Evolutionary conservation across 2,888 invertebrate genomes (phyloP).

Genomic region (Chalcis sispes): DNA sequence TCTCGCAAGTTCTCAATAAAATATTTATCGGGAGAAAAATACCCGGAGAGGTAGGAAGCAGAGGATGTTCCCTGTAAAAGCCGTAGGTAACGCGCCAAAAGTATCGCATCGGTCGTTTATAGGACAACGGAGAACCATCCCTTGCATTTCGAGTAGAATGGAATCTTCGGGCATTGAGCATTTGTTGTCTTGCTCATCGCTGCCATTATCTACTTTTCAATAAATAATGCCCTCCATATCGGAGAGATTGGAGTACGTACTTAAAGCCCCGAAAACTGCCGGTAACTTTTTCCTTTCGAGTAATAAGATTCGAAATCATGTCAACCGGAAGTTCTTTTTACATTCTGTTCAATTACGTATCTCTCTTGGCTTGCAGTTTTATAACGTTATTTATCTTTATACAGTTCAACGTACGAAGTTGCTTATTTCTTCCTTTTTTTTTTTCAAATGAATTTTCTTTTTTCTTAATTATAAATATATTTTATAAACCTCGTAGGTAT

Average conservation of each 20-base stretch:
- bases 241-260: neutral
- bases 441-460: no score
- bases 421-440: no score
- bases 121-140: constrained; percentile 26
- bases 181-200: constrained; percentile 14
- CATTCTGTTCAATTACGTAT: no score
- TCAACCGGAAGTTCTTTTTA: no score
- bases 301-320: no score
- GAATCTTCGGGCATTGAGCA: constrained; percentile 7
- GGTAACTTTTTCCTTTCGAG: no score
- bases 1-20: neutral
- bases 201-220: constrained; percentile 36
- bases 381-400: no score
- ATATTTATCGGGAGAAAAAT: constrained; percentile 28
- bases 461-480: no score
- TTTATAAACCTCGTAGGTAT: no score
- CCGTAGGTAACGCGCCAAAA: neutral
- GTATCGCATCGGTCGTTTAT: constrained; percentile 22
- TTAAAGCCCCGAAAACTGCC: no score
- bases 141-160: constrained; percentile 20
- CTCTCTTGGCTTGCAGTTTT: no score
- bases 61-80: neutral
- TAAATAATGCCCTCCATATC: constrained; percentile 17
- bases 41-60: neutral
- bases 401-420: no score